Evolutionary conservation across 1,140 invertebrate species (phyloP), one percentile per base, ranked within the genome.

Genomic region (Danaus plexippus): DNA sequence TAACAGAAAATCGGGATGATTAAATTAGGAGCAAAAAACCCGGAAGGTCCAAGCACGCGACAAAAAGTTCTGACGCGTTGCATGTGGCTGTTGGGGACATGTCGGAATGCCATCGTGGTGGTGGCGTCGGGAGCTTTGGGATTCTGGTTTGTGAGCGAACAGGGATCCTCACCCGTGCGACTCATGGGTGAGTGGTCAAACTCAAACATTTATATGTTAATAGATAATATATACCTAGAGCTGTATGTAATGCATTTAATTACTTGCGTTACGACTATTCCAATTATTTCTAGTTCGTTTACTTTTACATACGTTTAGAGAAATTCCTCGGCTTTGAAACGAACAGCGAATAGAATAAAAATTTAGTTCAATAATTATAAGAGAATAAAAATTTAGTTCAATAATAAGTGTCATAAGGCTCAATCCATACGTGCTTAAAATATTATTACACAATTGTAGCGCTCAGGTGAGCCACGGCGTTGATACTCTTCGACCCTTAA

Each of bases 91-190:
- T 55, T 92, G 50, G 91, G 90, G 42, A 91, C 93, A 1, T 91
- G 91, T 12, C 89, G 94, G 45, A 96, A 96, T 77, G 94, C 93
- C 5, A 88, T 95, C 15, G 88, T 95, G 0, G 94, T 96, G 1
- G 88, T 95, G n/a, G 61, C 89, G 4, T 91, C 90, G 61, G 90
- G 92, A 1, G 67, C 87, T 7, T 79, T 92, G 11, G 91, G 92
- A 47, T 89, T 79, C 72, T 85, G 85, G 67, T 88, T 89, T 64
- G 76, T 82, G 61, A 57, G 71, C 8, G 69, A 75, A 6, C 77
- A 81, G 11, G 82, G 80, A 45, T 47, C 73, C 9, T 68, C 88
- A 11, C 90, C 91, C 9, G 90, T 94, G 60, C 87, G 88, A 60
- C 77, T 93, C 12, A 92, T 93, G 70, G 92, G 92, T 90, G 64